These are phyloP conservation scores for Todiramphus saurophagus DNA, from an alignment of 2,113 vertebrate species.

Conservation along the genomic window DNA sequence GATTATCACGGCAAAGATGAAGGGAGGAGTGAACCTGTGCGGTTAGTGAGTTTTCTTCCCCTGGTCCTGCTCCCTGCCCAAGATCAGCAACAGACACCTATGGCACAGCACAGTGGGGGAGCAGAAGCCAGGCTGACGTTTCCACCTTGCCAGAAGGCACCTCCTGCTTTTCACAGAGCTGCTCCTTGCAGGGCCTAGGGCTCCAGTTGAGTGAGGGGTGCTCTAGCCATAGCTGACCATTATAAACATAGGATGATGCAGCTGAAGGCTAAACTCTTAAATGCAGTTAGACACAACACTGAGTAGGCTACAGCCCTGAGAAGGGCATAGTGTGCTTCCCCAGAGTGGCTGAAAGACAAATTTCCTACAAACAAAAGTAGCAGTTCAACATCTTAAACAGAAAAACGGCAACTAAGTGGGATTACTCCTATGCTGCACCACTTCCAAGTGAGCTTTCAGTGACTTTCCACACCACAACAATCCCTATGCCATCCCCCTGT, in stretches of 20 bases:
- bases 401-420: not conserved
- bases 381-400: not conserved
- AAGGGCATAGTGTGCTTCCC: accelerated
- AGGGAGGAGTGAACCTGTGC: not conserved
- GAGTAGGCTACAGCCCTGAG: not conserved
- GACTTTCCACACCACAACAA: not conserved
- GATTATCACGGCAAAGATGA: not conserved
- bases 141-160: not conserved
- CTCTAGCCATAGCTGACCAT: not conserved
- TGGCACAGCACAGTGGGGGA: not conserved
- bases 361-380: not conserved
- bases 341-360: not conserved
- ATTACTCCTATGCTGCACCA: too few species aligned
- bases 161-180: not conserved
- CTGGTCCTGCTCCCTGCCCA: not conserved
- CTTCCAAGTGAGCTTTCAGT: not conserved
- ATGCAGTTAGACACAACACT: not conserved
- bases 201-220: accelerated
- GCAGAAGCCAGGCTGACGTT: not conserved
- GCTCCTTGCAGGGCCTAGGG: not conserved
- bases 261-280: not conserved
- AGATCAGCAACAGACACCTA: not conserved
- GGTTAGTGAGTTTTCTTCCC: accelerated
- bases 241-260: not conserved
- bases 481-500: not conserved